Conservation (phyloP, 2,113 vertebrate species). For the Vombatus ursinus region DNA sequence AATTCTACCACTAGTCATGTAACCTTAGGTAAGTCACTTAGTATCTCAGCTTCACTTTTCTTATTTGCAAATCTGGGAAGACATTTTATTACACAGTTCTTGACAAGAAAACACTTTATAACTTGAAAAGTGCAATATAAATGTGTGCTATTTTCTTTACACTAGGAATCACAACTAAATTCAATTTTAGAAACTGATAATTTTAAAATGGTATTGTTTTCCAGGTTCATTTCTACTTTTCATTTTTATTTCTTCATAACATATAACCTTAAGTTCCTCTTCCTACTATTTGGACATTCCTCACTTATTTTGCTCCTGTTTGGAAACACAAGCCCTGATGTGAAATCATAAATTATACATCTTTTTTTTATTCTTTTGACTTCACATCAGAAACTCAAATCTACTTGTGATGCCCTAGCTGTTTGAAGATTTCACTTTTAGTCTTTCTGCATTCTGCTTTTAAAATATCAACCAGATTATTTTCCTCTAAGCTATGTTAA, state of each 20-base stretch:
- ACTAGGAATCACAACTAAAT: neutral
- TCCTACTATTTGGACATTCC: neutral
- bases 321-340: neutral
- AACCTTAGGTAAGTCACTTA: constrained; percentile 23
- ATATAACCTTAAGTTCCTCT: neutral
- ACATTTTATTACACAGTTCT: neutral
- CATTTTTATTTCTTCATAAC: neutral
- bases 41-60: neutral
- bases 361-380: neutral
- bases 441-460: neutral
- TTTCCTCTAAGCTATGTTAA: neutral
- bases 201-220: neutral
- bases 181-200: neutral
- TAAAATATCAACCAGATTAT: neutral
- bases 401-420: neutral
- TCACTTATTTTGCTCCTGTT: neutral
- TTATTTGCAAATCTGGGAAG: neutral
- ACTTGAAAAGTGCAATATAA: neutral
- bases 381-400: neutral
- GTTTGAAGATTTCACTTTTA: neutral
- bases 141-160: neutral
- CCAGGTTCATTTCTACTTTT: neutral
- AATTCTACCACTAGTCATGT: neutral
- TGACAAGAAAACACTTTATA: neutral
- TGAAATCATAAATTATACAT: neutral